phyloP scores from a whole-genome alignment of 2,888 invertebrate genomes.

The Drosophila anomalipes region DNA sequence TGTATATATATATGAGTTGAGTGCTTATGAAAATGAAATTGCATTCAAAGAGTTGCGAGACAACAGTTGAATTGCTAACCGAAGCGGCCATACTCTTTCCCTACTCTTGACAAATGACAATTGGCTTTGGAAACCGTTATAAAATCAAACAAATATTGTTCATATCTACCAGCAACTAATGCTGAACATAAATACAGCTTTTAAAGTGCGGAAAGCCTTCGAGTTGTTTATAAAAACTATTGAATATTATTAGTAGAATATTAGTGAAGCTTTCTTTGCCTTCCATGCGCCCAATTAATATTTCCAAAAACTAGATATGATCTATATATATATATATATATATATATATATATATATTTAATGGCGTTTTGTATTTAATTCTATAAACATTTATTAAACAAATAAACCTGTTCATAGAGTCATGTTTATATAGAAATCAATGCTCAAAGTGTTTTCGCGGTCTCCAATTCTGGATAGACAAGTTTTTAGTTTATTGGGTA shows the following conservation, averaged over 20 bases:
- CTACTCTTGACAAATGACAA: background rate
- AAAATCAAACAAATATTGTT: background rate
- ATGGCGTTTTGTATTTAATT: background rate
- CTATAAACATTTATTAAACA: background rate
- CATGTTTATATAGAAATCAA: too few relatives aligned
- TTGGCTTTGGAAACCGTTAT: too few relatives aligned
- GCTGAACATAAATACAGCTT: background rate
- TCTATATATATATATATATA: too few relatives aligned
- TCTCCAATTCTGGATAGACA: background rate
- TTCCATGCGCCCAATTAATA: background rate
- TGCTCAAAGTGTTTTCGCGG: background rate
- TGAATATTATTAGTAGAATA: background rate
- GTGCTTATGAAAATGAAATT: slow-evolving; percentile 38
- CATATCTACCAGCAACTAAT: background rate
- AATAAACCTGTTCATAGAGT: background rate
- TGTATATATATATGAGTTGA: background rate
- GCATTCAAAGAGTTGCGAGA: slow-evolving; percentile 6
- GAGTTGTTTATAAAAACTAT: background rate
- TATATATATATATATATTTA: background rate
- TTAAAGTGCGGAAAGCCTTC: background rate
- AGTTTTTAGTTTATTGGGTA: background rate
- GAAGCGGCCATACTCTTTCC: background rate
- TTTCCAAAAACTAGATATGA: background rate
- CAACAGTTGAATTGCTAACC: background rate
- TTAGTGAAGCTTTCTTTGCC: background rate